Conservation (phyloP, 64 coral and sea anemone genomes). For the Pocillopora damicornis region DNA sequence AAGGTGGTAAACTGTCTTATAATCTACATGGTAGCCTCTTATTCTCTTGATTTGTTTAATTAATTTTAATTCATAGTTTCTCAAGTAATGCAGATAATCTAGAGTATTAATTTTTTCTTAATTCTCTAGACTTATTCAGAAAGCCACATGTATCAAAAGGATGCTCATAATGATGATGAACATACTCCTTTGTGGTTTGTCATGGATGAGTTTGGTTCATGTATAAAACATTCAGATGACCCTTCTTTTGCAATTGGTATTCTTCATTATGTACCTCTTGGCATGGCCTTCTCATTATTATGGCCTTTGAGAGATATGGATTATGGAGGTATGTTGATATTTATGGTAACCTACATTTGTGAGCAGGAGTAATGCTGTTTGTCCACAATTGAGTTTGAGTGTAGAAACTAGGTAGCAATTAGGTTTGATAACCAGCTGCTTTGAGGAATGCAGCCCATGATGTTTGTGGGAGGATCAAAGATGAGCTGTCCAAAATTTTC, state of each 20-base stretch:
- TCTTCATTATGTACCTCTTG: conserved; percentile 58
- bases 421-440: too few species aligned
- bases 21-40: too few species aligned
- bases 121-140: neutral
- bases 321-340: conserved; percentile 70
- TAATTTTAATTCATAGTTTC: too few species aligned
- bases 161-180: neutral
- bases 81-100: neutral
- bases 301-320: conserved; percentile 70
- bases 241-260: conserved; percentile 46
- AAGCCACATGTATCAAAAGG: neutral
- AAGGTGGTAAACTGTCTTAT: too few species aligned
- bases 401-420: neutral
- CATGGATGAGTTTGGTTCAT: conserved; percentile 96
- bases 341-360: neutral
- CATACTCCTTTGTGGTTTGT: conserved; percentile 49
- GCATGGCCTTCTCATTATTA: conserved; percentile 67
- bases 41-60: too few species aligned
- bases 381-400: neutral
- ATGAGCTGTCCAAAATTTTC: too few species aligned
- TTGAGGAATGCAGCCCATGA: too few species aligned
- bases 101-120: neutral
- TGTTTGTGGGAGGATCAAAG: too few species aligned
- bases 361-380: neutral
- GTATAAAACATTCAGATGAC: conserved; percentile 82